Conservation (phyloP, 2,888 invertebrate species). For the Nematopogon swammerdamellus region DNA sequence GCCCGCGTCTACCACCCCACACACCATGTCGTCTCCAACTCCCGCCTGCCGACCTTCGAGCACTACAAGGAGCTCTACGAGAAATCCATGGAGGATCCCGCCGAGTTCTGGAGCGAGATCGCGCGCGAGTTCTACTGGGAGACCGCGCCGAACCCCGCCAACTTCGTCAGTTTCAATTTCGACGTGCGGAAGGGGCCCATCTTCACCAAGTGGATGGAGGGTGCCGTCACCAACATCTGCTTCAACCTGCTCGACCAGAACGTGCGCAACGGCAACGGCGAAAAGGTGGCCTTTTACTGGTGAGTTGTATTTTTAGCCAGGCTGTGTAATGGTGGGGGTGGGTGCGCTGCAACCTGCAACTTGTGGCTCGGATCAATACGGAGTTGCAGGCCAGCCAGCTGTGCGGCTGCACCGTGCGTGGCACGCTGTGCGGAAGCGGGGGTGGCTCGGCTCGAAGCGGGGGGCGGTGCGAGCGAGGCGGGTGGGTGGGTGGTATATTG, state of each 20-base stretch:
- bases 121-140: constrained; percentile 95
- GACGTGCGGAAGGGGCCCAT: constrained; percentile 85
- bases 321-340: too few relatives aligned
- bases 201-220: constrained; percentile 92
- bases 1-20: constrained; percentile 60
- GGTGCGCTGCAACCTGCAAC: too few relatives aligned
- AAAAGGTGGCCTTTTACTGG: constrained; percentile 94
- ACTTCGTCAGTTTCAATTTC: constrained; percentile 89
- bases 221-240: constrained; percentile 91
- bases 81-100: constrained; percentile 83
- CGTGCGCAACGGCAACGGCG: constrained; percentile 83
- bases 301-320: too few relatives aligned
- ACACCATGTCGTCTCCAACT: constrained; percentile 66
- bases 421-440: too few relatives aligned
- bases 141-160: constrained; percentile 66
- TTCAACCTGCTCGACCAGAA: constrained; percentile 94
- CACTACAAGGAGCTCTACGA: constrained; percentile 82
- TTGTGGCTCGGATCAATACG: too few relatives aligned
- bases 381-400: too few relatives aligned
- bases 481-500: too few relatives aligned
- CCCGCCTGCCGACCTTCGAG: constrained; percentile 51
- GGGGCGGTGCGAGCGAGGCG: too few relatives aligned
- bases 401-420: too few relatives aligned
- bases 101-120: constrained; percentile 90
- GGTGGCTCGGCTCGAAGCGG: too few relatives aligned